phyloP scores from a whole-genome alignment of 2,888 invertebrate species.

The Cosmopolites sordidus region DNA sequence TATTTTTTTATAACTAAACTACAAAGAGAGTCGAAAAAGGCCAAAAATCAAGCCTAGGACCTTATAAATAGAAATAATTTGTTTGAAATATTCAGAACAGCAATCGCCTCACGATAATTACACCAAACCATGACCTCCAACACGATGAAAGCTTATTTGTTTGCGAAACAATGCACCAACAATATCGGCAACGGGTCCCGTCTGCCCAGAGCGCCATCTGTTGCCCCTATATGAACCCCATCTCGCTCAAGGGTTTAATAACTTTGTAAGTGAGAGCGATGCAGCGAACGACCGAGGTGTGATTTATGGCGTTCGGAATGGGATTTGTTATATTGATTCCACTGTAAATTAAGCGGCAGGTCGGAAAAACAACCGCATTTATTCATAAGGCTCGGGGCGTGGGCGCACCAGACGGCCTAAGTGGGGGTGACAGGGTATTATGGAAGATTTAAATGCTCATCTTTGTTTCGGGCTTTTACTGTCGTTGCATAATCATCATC shows the following conservation, averaged over 20 bases:
- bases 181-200: no score
- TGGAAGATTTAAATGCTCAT: slow-evolving; percentile 13
- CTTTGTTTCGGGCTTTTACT: slow-evolving; percentile 2
- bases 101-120: no score
- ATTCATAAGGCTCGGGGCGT: slow-evolving; percentile 26
- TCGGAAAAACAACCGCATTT: slow-evolving; percentile 25
- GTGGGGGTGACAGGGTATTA: slow-evolving; percentile 22
- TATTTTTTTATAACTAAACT: no score
- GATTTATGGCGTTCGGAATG: slow-evolving; percentile 27
- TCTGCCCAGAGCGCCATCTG: no score
- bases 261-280: slow-evolving; percentile 23
- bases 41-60: no score
- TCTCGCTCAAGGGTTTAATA: slow-evolving; percentile 10
- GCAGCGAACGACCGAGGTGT: slow-evolving; percentile 20
- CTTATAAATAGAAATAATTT: no score
- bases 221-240: no score
- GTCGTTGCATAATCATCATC: not conserved
- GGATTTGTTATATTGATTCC: slow-evolving; percentile 29
- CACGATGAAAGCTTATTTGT: no score
- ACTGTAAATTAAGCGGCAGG: slow-evolving; percentile 27
- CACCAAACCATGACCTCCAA: no score
- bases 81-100: no score
- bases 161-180: no score
- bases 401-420: slow-evolving; percentile 9
- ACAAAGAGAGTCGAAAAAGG: no score